Base-by-base conservation (phyloP, 1,140 invertebrate species). In the Heliconius nattereri region DNA sequence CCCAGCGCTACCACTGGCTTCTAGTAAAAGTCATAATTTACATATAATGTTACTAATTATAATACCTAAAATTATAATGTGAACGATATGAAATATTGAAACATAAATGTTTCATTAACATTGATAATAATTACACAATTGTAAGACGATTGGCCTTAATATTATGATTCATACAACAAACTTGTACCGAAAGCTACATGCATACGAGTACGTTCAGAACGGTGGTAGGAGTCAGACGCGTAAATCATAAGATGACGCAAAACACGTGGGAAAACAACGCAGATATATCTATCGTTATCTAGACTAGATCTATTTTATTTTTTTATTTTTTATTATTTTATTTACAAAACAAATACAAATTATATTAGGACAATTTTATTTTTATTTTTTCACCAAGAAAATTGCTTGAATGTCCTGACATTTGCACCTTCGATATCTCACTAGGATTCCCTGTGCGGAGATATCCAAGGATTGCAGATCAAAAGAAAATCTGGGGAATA, bases 191-290 rank as follows among this genome's bases (percentile, higher is more conserved):
- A 29, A 23, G 26, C n/a, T 54, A n/a, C 54, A 23, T 57, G 23
- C 60, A n/a, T 66, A 11, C 23, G 23, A 52, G 32, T 35, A 35
- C 40, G 40, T 45, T 11, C 40, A 45, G 13, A 16, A 45, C 40
- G 16, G 40, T 57, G 23, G 16, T 66, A 29, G 57, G 9, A 13
- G 37, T 37, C n/a, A 37, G 20, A n/a, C 75, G 57, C 35, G 35
- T 71, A 71, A 70, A 71, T 76, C 60, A 71, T 26, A 76, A 20
- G 57, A 71, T 76, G 75, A 76, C 60, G 57, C 35, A 32, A 76
- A 76, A 76, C 35, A 70, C 60, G 60, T 71, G 60, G 60, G 60
- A 11, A 29, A 7, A 66, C 60, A 66, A 66, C 60, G 60, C 23
- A 26, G 23, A 26, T 66, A 66, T 26, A 66, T 66, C 54, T 60